Evolutionary conservation across 1,140 invertebrate genomes (phyloP).

Genomic region (Platorchestia sp.): DNA sequence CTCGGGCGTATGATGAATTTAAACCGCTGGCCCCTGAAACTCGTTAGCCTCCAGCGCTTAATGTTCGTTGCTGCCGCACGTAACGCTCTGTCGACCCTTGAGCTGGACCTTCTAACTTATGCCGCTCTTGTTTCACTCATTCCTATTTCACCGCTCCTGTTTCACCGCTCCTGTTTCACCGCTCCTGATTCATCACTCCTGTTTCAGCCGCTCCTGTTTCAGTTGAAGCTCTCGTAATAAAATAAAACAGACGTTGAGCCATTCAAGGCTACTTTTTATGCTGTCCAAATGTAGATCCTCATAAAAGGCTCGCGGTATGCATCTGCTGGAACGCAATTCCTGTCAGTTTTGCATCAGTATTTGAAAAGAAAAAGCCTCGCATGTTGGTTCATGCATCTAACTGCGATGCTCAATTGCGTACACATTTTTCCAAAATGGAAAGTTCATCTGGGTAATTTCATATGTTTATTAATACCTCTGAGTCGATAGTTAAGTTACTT

Average conservation of each 20-base stretch:
- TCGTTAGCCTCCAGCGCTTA: background rate
- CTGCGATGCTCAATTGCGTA: background rate
- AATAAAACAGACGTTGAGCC: background rate
- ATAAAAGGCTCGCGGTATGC: background rate
- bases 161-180: background rate
- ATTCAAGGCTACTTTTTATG: background rate
- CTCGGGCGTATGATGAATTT: background rate
- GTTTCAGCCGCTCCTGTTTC: background rate
- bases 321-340: background rate
- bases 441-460: too few species aligned
- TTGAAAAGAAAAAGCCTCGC: background rate
- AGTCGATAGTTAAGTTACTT: too few species aligned
- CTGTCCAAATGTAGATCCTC: too few species aligned
- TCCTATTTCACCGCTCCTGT: background rate
- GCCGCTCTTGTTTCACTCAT: too few species aligned
- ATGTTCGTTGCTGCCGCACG: background rate
- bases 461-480: too few species aligned
- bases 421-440: background rate
- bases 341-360: background rate
- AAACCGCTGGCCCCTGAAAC: background rate
- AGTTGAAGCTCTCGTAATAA: background rate
- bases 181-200: background rate
- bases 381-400: background rate
- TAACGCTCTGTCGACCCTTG: background rate
- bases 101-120: background rate